phyloP scores from a whole-genome alignment of 2,797 vertebrate species.

The Chrysocyon brachyurus region DNA sequence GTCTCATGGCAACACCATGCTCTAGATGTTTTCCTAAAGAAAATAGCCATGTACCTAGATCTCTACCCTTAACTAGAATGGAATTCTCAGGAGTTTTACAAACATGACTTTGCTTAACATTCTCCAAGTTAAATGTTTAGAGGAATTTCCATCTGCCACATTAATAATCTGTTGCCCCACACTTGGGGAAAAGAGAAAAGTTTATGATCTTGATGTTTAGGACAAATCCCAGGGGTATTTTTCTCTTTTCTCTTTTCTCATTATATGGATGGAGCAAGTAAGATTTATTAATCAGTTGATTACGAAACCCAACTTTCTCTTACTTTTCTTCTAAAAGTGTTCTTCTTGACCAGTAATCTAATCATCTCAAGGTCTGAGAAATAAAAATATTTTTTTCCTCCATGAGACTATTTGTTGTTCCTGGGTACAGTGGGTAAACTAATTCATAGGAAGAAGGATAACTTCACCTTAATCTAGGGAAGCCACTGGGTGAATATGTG shows the following conservation, averaged over 20 bases:
- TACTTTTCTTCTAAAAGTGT: conserved; percentile 38
- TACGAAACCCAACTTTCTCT: conserved; percentile 49
- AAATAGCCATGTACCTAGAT: neutral
- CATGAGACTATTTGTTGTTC: conserved; percentile 12
- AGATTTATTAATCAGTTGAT: conserved; percentile 50
- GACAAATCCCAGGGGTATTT: neutral
- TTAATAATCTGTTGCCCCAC: neutral
- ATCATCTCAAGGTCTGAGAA: conserved; percentile 49
- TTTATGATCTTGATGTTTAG: conserved; percentile 29
- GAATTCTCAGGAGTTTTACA: neutral
- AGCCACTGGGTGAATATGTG: conserved; percentile 7
- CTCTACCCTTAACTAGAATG: neutral
- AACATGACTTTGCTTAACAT: neutral
- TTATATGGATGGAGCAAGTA: conserved; percentile 17
- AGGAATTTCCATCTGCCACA: neutral
- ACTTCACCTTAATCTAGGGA: neutral
- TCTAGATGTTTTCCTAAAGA: conserved; percentile 18
- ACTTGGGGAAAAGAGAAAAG: neutral
- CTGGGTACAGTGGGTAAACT: neutral
- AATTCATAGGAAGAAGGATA: conserved; percentile 11
- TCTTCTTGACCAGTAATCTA: conserved; percentile 45
- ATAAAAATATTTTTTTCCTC: conserved; percentile 34
- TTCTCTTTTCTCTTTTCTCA: conserved; percentile 11
- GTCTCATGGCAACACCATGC: neutral
- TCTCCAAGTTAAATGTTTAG: conserved; percentile 48